phyloP scores from a whole-genome alignment of 1,140 invertebrate species.

The Rhagoletis pomonella region DNA sequence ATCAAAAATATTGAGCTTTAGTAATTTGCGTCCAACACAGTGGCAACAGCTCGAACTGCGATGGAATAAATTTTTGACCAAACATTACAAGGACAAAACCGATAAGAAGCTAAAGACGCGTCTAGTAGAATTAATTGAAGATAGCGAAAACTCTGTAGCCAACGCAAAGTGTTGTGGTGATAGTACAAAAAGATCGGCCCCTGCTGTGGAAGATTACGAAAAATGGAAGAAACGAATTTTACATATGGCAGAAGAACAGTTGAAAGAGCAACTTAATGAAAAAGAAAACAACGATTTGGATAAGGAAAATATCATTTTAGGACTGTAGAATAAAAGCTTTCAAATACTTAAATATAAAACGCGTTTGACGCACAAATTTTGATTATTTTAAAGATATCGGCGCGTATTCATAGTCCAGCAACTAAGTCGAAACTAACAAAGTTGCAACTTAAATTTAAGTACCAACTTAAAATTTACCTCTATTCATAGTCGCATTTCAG shows the following conservation, averaged over 20 bases:
- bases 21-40: slow-evolving; percentile 72
- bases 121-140: not conserved
- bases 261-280: slow-evolving; percentile 54
- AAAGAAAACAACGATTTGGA: not conserved
- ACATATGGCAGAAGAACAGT: slow-evolving; percentile 61
- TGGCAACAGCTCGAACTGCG: slow-evolving; percentile 72
- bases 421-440: no score
- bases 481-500: no score
- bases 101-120: slow-evolving; percentile 60
- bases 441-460: no score
- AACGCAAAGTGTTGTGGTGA: not conserved
- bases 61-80: slow-evolving; percentile 72
- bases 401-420: no score
- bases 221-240: slow-evolving; percentile 69
- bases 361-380: no score
- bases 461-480: no score
- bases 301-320: slow-evolving; percentile 20
- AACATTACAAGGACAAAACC: slow-evolving; percentile 63
- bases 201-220: slow-evolving; percentile 67
- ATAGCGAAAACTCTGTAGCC: not conserved
- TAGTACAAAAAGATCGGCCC: slow-evolving; percentile 15
- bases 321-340: not conserved
- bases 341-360: no score
- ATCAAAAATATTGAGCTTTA: slow-evolving; percentile 69
- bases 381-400: no score